Base-by-base conservation (phyloP, 2,113 vertebrate genomes). In the Tachysurus vachellii region DNA sequence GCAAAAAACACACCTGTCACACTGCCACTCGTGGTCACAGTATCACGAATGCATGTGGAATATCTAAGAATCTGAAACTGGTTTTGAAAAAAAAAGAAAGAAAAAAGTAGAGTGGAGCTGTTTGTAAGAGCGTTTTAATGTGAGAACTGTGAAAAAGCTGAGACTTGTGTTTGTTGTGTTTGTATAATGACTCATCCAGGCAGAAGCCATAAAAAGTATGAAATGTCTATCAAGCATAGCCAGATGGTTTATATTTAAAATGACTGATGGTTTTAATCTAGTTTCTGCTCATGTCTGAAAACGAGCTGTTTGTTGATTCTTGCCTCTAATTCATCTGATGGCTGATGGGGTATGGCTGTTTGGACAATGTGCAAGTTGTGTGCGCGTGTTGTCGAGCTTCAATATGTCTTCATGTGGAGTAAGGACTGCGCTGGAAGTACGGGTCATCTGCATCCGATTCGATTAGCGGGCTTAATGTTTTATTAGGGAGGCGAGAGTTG, bases 401-500 rank as follows among this genome's bases (percentile, higher is more conserved):
- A 64, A 44, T 68, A 73, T 88, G 84, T 77, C 83, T 86, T 13
- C 75, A 85, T 86, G 85, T 88, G 87, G 54, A 87, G 86, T 76
- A 71, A 68, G 82, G 77, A 85, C 56, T 88, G 62, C 79, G 61
- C 70, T 70, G 88, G 71, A 89, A 83, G 82, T 86, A 86, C 84
- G 66, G 84, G 88, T 89, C 89, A 89, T 86, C 89, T 89, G 87
- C 88, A 89, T 91, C 80, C 82, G 64, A 90, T 91, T 91, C 84
- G 86, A 92, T 90, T 91, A 90, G 89, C 79, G 68, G 59, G 80
- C 90, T 89, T 89, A 89, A 87, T 90, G 90, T 92, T 89, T 92
- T 91, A 92, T 90, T 91, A 90, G 89, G 91, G 87, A 90, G 87
- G 83, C 88, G 83, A 90, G 90, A 82, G 75, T 59, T 85, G 76